Conservation (phyloP, 2,888 invertebrate species). For the Himalopsyche japonica region DNA sequence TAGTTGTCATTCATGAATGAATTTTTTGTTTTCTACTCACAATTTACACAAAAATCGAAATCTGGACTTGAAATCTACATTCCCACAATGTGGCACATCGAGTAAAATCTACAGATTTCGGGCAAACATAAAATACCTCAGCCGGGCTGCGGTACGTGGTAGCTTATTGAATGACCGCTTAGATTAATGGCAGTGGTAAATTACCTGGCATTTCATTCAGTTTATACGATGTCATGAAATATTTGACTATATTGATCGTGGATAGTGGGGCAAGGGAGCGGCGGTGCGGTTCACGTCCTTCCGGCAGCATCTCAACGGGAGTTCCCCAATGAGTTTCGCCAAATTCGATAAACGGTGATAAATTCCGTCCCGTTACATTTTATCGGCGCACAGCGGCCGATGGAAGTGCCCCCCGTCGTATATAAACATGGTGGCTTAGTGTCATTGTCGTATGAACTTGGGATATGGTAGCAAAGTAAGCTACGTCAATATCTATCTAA, state of each 20-base stretch:
- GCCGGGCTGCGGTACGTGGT: background rate
- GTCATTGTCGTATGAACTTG: background rate
- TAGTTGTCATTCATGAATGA: too few species aligned
- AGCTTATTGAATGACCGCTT: background rate
- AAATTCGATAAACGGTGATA: constrained; percentile 14
- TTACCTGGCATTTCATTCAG: background rate
- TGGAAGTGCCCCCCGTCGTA: background rate
- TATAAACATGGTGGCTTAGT: background rate
- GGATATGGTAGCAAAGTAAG: background rate
- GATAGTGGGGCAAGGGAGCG: background rate
- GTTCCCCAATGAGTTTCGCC: constrained; percentile 3
- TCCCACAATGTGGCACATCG: too few species aligned
- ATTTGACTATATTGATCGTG: background rate
- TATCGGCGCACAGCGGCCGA: constrained; percentile 7
- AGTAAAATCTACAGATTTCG: too few species aligned
- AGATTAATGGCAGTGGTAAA: background rate
- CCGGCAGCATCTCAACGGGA: background rate
- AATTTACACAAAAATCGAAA: too few species aligned
- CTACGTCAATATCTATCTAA: background rate
- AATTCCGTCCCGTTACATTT: background rate
- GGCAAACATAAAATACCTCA: too few species aligned
- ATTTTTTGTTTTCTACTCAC: too few species aligned
- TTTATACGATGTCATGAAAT: background rate
- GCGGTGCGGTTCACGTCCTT: background rate
- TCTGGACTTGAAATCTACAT: too few species aligned